Evolutionary conservation across 35 echinoderm and acorn worm species (phyloP).

Genomic region (Heliocidaris erythrogramma): DNA sequence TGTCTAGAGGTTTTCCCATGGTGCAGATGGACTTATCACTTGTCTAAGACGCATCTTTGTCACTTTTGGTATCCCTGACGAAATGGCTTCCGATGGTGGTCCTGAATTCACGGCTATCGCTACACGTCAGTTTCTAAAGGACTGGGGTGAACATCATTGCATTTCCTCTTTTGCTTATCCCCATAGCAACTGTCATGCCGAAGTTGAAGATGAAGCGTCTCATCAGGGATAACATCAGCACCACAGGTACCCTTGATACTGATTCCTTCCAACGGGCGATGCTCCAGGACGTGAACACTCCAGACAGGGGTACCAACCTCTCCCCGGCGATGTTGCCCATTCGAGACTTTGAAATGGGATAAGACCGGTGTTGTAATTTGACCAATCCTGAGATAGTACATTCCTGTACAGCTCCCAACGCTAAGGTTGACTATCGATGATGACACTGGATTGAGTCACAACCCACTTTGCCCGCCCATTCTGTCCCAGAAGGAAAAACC

Average conservation of each 20-base stretch:
- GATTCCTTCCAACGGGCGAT: not conserved
- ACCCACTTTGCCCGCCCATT: too few species aligned
- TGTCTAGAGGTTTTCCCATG: not conserved
- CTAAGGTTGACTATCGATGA: too few species aligned
- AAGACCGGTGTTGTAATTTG: too few species aligned
- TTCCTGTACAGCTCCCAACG: too few species aligned
- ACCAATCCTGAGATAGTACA: too few species aligned
- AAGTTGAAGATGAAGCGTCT: not conserved
- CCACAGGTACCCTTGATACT: not conserved
- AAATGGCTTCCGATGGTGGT: conserved; percentile 10
- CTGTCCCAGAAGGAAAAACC: too few species aligned
- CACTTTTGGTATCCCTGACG: conserved; percentile 57
- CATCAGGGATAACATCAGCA: not conserved
- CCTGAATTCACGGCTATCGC: not conserved
- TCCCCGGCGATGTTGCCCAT: not conserved
- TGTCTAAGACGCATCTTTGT: conserved; percentile 50
- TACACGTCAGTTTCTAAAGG: not conserved
- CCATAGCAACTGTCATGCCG: not conserved
- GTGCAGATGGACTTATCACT: conserved; percentile 50
- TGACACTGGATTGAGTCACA: too few species aligned
- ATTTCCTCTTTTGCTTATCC: not conserved
- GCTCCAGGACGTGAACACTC: not conserved
- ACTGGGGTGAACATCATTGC: not conserved
- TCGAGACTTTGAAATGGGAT: not conserved
- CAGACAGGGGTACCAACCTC: not conserved